Percentiles rank a stretch among this genome's conserved stretches.
Evolutionary conservation across 2,797 vertebrate genomes (phyloP).

Genomic region (Chiloscyllium punctatum): DNA sequence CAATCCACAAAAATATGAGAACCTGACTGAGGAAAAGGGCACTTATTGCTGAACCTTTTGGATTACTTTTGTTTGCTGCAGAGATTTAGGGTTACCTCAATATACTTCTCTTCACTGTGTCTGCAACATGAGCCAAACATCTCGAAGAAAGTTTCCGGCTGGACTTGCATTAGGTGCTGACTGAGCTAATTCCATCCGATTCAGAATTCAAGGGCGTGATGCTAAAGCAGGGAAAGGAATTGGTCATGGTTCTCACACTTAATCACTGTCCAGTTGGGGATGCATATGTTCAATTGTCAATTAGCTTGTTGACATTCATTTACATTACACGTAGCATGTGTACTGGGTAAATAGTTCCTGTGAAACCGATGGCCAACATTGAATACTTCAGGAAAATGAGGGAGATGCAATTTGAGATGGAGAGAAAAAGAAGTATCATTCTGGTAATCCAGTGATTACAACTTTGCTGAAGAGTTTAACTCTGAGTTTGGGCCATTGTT

Average conservation of each 20-base stretch:
- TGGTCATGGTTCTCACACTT: neutral
- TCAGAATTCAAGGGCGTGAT: neutral
- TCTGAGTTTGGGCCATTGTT: neutral
- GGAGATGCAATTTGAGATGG: neutral
- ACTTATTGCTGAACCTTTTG: neutral
- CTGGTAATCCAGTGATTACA: neutral
- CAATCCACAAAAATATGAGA: neutral
- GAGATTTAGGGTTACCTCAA: slow-evolving; percentile 3
- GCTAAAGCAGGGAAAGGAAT: neutral
- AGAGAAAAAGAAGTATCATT: neutral
- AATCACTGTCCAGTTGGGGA: neutral
- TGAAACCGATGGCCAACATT: neutral
- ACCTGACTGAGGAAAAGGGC: neutral
- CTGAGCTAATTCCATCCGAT: neutral
- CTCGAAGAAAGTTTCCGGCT: neutral
- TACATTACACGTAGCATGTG: neutral
- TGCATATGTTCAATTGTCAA: neutral
- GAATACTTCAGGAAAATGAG: neutral
- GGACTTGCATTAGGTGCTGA: neutral
- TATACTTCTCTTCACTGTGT: neutral
- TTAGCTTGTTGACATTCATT: neutral
- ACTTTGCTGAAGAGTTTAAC: neutral
- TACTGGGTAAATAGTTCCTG: neutral
- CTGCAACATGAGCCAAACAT: slow-evolving; percentile 1
- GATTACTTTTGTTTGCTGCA: slow-evolving; percentile 5